Conservation (phyloP, 1,140 invertebrate genomes). For the Ceratina japonica region DNA sequence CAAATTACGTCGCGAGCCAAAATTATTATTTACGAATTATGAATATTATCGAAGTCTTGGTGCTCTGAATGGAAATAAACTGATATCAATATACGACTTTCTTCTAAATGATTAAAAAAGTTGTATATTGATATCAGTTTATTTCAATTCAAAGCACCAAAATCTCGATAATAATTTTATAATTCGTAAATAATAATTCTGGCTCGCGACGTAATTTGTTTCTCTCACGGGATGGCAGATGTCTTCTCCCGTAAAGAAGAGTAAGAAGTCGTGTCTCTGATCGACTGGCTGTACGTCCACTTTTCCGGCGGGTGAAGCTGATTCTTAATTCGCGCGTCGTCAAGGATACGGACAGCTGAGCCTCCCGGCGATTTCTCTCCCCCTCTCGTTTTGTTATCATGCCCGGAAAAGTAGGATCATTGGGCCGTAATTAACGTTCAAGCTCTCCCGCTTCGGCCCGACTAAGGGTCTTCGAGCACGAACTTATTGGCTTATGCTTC, state of each 20-base stretch:
- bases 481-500: conserved; percentile 56
- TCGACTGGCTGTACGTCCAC: conserved; percentile 13
- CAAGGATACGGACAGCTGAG: conserved; percentile 41
- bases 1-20: no score
- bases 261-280: background rate
- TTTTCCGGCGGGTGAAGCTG: conserved; percentile 16
- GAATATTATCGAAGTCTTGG: no score
- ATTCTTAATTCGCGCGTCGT: conserved; percentile 60
- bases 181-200: no score
- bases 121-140: no score
- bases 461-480: background rate
- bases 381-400: conserved; percentile 9
- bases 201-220: no score
- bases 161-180: no score
- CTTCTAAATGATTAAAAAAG: no score
- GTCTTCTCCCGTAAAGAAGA: background rate
- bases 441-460: conserved; percentile 5
- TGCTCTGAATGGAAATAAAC: no score
- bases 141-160: no score
- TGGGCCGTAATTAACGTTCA: conserved; percentile 58
- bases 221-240: conserved; percentile 24
- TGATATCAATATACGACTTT: no score
- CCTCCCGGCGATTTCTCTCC: background rate
- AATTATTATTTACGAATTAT: no score
- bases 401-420: conserved; percentile 49